These are phyloP conservation scores for Syrista parreyssii DNA, from an alignment of 2,888 invertebrate genomes.

Conservation along the genomic window DNA sequence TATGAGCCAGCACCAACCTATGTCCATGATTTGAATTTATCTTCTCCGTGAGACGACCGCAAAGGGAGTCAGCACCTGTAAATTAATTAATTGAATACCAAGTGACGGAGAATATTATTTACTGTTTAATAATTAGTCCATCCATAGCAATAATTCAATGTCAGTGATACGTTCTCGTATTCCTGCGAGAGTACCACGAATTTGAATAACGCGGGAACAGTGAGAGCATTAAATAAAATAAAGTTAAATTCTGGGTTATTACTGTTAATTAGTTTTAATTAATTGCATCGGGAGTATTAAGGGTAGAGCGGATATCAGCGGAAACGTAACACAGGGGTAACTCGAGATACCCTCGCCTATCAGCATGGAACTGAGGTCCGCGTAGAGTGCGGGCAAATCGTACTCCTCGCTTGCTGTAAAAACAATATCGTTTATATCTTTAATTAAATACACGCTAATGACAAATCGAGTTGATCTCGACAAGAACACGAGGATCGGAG, in stretches of 20 bases:
- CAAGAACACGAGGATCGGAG: neutral
- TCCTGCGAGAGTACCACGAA: neutral
- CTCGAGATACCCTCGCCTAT: constrained; percentile 62
- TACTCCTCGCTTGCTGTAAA: constrained; percentile 62
- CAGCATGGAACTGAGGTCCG: constrained; percentile 63
- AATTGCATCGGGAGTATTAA: constrained; percentile 9
- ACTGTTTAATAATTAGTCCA: neutral
- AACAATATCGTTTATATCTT: constrained; percentile 31
- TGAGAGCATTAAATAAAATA: neutral
- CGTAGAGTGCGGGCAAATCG: constrained; percentile 60
- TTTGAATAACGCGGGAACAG: neutral
- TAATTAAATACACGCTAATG: neutral
- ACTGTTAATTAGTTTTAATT: neutral
- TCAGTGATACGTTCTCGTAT: neutral
- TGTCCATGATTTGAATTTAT: constrained; percentile 92
- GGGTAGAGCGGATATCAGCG: neutral
- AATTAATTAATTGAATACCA: constrained; percentile 21
- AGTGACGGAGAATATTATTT: neutral
- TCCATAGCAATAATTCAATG: neutral
- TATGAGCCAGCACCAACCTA: constrained; percentile 91
- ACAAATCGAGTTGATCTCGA: neutral
- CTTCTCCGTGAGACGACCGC: constrained; percentile 92
- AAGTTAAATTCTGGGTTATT: neutral
- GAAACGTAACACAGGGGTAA: constrained; percentile 38
- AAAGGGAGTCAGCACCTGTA: constrained; percentile 95